Evolutionary conservation across 92 coral and sea anemone genomes (phyloP).

Genomic region (Muricea muricata): DNA sequence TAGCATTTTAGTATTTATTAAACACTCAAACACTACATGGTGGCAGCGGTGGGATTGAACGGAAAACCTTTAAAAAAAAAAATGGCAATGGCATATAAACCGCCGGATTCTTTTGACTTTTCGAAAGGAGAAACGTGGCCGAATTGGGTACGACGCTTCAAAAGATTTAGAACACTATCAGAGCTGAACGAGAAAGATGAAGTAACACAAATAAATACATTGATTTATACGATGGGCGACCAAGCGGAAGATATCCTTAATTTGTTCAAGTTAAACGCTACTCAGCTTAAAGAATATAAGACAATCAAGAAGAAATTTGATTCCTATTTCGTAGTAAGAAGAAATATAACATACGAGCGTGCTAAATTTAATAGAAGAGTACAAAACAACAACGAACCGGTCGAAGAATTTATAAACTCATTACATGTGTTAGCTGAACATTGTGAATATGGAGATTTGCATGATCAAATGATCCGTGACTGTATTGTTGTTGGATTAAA

Average conservation of each 20-base stretch:
- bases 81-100: too few species aligned
- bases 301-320: too few species aligned
- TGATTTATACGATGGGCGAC: constrained; percentile 29
- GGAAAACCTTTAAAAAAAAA: too few species aligned
- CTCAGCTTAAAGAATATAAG: too few species aligned
- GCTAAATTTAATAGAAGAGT: not conserved
- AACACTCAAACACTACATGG: too few species aligned
- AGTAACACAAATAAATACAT: not conserved
- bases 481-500: constrained; percentile 37
- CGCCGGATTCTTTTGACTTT: too few species aligned
- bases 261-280: not conserved
- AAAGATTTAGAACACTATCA: constrained; percentile 37
- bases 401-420: not conserved
- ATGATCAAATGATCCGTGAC: constrained; percentile 23
- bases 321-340: too few species aligned
- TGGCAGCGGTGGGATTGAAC: too few species aligned
- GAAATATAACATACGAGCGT: too few species aligned
- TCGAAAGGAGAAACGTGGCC: too few species aligned
- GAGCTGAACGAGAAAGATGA: constrained; percentile 17
- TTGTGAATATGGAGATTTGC: constrained; percentile 13
- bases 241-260: constrained; percentile 13
- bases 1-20: too few species aligned
- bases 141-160: too few species aligned
- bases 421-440: constrained; percentile 1
- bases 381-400: not conserved